A percentile compares a stretch with the other conserved stretches of the same genome.
Conservation (phyloP, 2,888 invertebrate species). For the Microchrysa polita region DNA sequence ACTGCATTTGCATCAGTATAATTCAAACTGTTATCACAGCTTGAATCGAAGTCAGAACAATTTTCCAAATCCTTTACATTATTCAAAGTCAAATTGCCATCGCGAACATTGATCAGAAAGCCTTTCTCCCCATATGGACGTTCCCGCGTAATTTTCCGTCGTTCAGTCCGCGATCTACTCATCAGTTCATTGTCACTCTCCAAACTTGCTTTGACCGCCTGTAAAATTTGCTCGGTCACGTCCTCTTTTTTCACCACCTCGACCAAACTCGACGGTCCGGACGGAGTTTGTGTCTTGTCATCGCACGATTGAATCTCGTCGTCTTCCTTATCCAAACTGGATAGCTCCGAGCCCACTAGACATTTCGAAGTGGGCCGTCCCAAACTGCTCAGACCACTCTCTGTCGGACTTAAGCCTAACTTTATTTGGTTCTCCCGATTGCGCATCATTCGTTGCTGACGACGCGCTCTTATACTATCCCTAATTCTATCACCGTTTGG, state of each 20-base stretch:
- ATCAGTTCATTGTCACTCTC: constrained; percentile 50
- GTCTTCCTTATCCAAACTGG: constrained; percentile 42
- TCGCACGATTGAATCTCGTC: constrained; percentile 32
- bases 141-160: constrained; percentile 52
- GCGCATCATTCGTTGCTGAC: constrained; percentile 56
- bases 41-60: constrained; percentile 64
- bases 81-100: constrained; percentile 59
- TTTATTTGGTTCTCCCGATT: constrained; percentile 51
- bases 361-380: constrained; percentile 11
- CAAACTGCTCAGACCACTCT: background rate
- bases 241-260: constrained; percentile 47
- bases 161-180: constrained; percentile 25
- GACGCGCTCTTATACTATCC: constrained; percentile 62
- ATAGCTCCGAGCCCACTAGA: constrained; percentile 32
- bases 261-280: constrained; percentile 48
- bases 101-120: constrained; percentile 61
- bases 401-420: constrained; percentile 40
- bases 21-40: constrained; percentile 64
- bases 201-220: constrained; percentile 58
- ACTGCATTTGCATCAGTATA: constrained; percentile 60
- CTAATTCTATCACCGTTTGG: constrained; percentile 63
- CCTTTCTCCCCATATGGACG: constrained; percentile 63
- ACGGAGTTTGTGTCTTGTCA: constrained; percentile 47
- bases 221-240: constrained; percentile 58
- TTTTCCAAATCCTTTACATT: constrained; percentile 63